Evolutionary conservation across 2,797 vertebrate genomes (phyloP).

Genomic region (Mycteria americana): DNA sequence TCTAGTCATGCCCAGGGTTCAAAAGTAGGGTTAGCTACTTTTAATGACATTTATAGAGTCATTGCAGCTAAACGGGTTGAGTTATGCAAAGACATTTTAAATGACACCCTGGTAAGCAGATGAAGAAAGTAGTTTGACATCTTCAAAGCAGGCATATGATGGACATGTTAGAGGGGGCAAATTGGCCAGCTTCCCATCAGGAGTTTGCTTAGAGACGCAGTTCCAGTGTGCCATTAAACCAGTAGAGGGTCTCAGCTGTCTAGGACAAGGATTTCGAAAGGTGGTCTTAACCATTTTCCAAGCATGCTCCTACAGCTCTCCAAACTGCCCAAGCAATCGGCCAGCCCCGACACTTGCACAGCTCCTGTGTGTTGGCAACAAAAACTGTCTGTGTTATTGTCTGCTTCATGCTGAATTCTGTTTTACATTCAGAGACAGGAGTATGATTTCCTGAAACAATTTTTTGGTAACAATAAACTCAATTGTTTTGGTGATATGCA

Average conservation of each 20-base stretch:
- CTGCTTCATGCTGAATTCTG: constrained; percentile 3
- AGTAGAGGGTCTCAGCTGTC: neutral
- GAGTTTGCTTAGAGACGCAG: neutral
- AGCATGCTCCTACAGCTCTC: neutral
- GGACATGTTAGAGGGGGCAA: neutral
- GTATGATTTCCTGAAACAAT: constrained; percentile 24
- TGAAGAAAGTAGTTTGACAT: neutral
- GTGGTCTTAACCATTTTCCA: neutral
- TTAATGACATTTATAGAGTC: neutral
- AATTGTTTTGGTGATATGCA: neutral
- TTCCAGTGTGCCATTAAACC: neutral
- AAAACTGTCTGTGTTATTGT: neutral
- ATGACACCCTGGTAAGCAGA: neutral
- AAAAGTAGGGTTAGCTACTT: neutral
- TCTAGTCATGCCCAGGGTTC: neutral
- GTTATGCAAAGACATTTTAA: neutral
- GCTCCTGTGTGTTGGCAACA: neutral
- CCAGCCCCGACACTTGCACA: neutral
- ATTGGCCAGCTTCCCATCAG: neutral
- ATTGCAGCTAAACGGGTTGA: neutral
- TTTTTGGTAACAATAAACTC: constrained; percentile 23
- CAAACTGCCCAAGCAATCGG: neutral
- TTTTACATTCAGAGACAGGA: neutral
- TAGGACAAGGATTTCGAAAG: neutral
- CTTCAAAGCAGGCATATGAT: neutral